These are phyloP conservation scores for Lagodon rhomboides DNA, from an alignment of 2,797 vertebrate genomes.

Conservation along the genomic window DNA sequence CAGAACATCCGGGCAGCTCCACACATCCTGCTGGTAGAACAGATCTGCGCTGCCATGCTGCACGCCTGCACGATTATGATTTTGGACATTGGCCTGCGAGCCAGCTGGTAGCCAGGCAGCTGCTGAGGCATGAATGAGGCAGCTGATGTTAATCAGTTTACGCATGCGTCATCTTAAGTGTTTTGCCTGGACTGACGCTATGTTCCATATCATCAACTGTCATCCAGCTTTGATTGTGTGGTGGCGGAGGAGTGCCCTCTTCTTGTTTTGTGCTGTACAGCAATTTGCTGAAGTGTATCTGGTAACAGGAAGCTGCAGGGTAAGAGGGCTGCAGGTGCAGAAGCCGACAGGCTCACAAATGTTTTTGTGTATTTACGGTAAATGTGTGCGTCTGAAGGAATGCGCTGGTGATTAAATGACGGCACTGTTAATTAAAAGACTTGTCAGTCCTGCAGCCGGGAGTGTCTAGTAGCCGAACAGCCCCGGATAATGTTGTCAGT, in stretches of 20 bases:
- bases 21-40: background rate
- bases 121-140: background rate
- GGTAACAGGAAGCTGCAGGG: background rate
- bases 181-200: background rate
- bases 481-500: constrained; percentile 4
- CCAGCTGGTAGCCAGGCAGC: constrained; percentile 14
- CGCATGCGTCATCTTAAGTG: background rate
- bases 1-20: background rate
- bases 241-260: constrained; percentile 1
- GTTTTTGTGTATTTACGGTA: background rate
- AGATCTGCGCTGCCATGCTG: background rate
- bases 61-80: background rate
- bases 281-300: background rate
- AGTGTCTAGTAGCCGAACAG: background rate
- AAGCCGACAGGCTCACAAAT: background rate
- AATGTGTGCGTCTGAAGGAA: background rate
- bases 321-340: background rate
- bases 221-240: background rate
- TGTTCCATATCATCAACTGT: background rate
- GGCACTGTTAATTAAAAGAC: background rate
- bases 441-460: background rate
- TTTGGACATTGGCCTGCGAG: background rate
- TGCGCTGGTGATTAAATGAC: background rate
- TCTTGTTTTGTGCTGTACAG: constrained; percentile 14
- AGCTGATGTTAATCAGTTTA: background rate